Evolutionary conservation across 2,113 vertebrate species (phyloP).

Genomic region (Thamnophis sirtalis): DNA sequence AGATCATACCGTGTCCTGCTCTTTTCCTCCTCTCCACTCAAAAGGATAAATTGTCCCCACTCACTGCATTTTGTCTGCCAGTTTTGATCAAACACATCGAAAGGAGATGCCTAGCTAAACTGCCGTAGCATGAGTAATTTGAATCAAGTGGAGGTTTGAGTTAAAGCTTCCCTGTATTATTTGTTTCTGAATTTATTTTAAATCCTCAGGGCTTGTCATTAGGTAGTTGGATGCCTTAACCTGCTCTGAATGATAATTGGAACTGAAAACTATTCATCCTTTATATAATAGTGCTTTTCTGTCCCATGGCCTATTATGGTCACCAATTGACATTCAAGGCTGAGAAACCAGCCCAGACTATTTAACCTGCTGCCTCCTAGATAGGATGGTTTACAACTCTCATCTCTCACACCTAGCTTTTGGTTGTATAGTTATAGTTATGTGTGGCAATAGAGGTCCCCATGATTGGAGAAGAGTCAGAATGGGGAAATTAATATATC

Average conservation of each 20-base stretch:
- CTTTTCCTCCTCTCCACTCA: conserved; percentile 31
- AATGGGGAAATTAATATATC: background rate
- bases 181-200: conserved; percentile 47
- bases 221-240: conserved; percentile 36
- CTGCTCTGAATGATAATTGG: conserved; percentile 32
- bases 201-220: conserved; percentile 46
- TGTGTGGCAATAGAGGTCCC: background rate
- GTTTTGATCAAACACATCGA: conserved; percentile 48
- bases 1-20: conserved; percentile 31
- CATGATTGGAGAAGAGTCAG: background rate
- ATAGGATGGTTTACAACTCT: background rate
- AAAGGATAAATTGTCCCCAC: conserved; percentile 42
- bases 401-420: background rate
- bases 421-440: background rate
- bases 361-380: background rate
- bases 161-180: conserved; percentile 44
- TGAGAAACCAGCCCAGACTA: background rate
- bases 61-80: conserved; percentile 49
- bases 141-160: conserved; percentile 51
- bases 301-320: background rate
- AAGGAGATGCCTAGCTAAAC: conserved; percentile 49
- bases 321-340: background rate
- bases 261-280: conserved; percentile 38
- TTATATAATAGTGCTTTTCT: conserved; percentile 16
- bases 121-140: conserved; percentile 48